Percentiles rank a stretch among this genome's conserved stretches.
These are phyloP conservation scores for Epicampocera succincta DNA, from an alignment of 2,888 invertebrate species.

Conservation along the genomic window DNA sequence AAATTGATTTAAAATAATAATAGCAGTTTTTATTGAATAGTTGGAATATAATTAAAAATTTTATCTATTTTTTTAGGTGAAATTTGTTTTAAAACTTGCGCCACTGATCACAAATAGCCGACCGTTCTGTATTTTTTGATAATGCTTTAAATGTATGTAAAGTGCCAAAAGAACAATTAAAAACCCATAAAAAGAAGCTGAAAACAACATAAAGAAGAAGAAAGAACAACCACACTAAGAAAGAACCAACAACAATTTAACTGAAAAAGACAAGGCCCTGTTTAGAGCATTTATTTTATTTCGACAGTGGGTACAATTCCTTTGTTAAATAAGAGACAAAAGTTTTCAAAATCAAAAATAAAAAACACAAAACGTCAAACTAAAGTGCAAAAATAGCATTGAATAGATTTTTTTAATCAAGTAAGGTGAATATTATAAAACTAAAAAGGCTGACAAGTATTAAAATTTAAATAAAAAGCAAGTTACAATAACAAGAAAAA, in stretches of 20 bases:
- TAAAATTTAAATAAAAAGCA: slow-evolving; percentile 33
- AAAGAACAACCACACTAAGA: slow-evolving; percentile 50
- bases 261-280: slow-evolving; percentile 68
- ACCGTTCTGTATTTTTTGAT: slow-evolving; percentile 37
- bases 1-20: slow-evolving; percentile 34
- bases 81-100: slow-evolving; percentile 55
- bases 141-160: slow-evolving; percentile 31
- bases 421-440: slow-evolving; percentile 51
- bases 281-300: slow-evolving; percentile 56
- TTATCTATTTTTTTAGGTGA: slow-evolving; percentile 63
- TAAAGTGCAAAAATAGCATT: slow-evolving; percentile 38
- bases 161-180: slow-evolving; percentile 62
- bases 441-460: slow-evolving; percentile 50
- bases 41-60: no score
- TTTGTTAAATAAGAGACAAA: slow-evolving; percentile 63
- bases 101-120: slow-evolving; percentile 46
- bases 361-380: slow-evolving; percentile 21
- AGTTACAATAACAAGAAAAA: slow-evolving; percentile 40
- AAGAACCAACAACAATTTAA: slow-evolving; percentile 56
- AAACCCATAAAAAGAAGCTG: slow-evolving; percentile 30
- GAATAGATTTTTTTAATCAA: slow-evolving; percentile 28
- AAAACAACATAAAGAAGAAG: slow-evolving; percentile 64
- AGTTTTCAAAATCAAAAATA: slow-evolving; percentile 38
- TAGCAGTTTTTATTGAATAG: slow-evolving; percentile 38
- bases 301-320: slow-evolving; percentile 60